Percentiles rank a stretch among this genome's conserved stretches.
These are phyloP conservation scores for Mythimna vitellina DNA, from an alignment of 2,888 invertebrate genomes.

Conservation along the genomic window DNA sequence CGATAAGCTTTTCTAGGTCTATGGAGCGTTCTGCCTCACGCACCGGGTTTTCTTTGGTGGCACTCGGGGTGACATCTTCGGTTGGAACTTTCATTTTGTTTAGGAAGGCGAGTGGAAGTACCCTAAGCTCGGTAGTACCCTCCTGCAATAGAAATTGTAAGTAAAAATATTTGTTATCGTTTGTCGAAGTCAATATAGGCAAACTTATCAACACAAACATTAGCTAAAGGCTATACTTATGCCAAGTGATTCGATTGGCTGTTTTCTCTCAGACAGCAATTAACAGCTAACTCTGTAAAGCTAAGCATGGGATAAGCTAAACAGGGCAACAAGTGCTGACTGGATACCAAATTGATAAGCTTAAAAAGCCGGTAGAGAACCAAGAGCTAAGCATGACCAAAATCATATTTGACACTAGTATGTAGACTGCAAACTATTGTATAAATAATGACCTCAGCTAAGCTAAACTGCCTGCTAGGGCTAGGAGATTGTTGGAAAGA, in stretches of 20 bases:
- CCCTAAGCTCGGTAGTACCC: conserved; percentile 74
- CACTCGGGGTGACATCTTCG: conserved; percentile 67
- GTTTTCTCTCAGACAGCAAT: background rate
- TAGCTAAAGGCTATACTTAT: background rate
- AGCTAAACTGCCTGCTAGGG: background rate
- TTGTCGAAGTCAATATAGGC: background rate
- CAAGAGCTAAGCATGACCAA: background rate
- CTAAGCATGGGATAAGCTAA: background rate
- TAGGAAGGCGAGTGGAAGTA: conserved; percentile 81
- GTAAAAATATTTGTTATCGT: background rate
- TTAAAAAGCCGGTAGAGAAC: background rate
- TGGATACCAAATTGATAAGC: background rate
- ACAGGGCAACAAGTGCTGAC: background rate
- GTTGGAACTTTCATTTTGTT: conserved; percentile 74
- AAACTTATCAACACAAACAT: background rate
- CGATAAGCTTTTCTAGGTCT: conserved; percentile 84
- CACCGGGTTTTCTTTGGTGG: conserved; percentile 74
- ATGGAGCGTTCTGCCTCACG: conserved; percentile 84
- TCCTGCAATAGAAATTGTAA: conserved; percentile 75
- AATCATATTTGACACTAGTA: background rate
- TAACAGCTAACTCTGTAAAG: background rate
- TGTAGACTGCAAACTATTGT: background rate
- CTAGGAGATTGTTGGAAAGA: too few relatives aligned
- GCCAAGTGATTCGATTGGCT: background rate
- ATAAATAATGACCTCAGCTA: background rate